Conservation (phyloP, 2,888 invertebrate species). For the Idaea aversata region DNA sequence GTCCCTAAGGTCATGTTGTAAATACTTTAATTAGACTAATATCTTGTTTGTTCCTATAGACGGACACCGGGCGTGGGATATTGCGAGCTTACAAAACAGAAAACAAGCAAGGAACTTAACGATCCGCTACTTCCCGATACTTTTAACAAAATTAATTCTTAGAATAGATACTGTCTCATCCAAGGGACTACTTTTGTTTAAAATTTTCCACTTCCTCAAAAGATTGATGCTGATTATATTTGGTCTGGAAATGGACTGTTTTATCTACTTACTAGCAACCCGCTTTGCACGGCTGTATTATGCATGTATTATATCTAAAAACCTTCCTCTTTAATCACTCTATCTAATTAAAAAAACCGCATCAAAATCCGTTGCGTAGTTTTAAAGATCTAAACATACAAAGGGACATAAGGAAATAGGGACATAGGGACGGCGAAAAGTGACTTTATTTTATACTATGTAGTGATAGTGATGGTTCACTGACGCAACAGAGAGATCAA, state of each 20-base stretch:
- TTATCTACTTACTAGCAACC: background rate
- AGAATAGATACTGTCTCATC: background rate
- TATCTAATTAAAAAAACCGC: too few species aligned
- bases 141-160: conserved; percentile 1
- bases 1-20: too few species aligned
- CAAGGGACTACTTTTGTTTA: background rate
- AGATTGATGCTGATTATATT: background rate
- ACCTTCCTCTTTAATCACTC: too few species aligned
- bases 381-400: too few species aligned
- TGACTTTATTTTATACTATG: too few species aligned
- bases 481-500: too few species aligned
- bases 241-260: background rate
- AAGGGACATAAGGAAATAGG: too few species aligned
- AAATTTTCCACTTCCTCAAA: background rate
- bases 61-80: background rate
- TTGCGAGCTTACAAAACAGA: background rate
- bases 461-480: too few species aligned
- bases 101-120: background rate
- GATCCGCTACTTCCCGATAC: background rate
- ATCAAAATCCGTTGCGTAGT: too few species aligned
- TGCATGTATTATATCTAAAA: too few species aligned
- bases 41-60: background rate
- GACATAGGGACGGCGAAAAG: too few species aligned
- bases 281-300: too few species aligned
- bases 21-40: background rate